phyloP scores from a whole-genome alignment of 2,797 vertebrate species.

The Dromococcyx pavoninus region DNA sequence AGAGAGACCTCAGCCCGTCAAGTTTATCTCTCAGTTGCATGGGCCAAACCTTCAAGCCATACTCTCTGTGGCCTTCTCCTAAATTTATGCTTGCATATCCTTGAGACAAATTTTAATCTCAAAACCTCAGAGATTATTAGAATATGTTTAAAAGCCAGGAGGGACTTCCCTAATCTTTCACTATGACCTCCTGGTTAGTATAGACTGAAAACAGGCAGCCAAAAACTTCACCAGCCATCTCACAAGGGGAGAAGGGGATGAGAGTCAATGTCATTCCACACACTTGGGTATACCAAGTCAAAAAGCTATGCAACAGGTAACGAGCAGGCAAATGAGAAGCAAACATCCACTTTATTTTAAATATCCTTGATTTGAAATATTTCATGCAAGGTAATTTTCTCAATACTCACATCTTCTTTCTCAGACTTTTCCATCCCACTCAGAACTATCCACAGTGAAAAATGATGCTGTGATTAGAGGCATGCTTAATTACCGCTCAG shows the following conservation, averaged over 20 bases:
- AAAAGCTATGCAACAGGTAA: neutral
- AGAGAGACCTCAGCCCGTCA: neutral
- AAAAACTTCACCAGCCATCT: neutral
- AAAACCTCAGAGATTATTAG: neutral
- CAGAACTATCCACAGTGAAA: slow-evolving; percentile 26
- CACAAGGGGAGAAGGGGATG: accelerated
- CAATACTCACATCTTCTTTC: neutral
- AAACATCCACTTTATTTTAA: neutral
- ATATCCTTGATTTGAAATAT: neutral
- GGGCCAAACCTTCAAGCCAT: neutral
- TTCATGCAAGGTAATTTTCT: neutral
- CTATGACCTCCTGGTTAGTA: neutral
- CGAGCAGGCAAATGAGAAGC: neutral
- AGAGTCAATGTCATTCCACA: neutral
- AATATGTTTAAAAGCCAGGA: neutral
- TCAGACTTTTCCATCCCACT: neutral
- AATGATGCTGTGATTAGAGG: slow-evolving; percentile 26
- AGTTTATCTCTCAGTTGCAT: neutral
- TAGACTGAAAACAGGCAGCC: neutral
- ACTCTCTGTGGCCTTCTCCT: neutral
- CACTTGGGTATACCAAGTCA: neutral
- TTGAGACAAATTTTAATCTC: neutral
- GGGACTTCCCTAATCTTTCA: neutral
- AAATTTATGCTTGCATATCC: neutral
- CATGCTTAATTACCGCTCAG: slow-evolving; percentile 52